Evolutionary conservation across 2,113 vertebrate species (phyloP), one percentile per base, ranked within the genome.

Genomic region (Upupa epops): DNA sequence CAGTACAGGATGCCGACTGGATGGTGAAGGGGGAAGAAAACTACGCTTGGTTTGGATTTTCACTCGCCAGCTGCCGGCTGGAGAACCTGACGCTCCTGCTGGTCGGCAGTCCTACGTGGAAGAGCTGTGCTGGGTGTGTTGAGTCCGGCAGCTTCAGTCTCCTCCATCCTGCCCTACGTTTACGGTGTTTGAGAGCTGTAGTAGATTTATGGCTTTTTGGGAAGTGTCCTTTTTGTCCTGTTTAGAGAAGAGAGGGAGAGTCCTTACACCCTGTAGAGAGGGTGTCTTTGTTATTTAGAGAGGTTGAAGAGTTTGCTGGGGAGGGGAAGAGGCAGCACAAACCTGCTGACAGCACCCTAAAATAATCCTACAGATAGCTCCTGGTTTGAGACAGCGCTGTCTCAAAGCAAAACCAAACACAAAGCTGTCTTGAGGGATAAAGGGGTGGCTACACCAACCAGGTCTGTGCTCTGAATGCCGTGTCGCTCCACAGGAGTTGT

Each of bases 21-120:
- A 93, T 70, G 82, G 96, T 96, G 59, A 45, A 75, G 9, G 98
- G 97, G 0, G 94, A 98, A 92, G 95, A 96, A 46, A 95, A 98
- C 90, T 98, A 97, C 17, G 76, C 96, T 58, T 98, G 98, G 98
- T 97, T 98, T 83, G 98, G 98, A 32, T 97, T 97, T 85, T 96
- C 97, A 13, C 97, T 98, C 54, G 94, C 87, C 25, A 88, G 96
- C 9, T 77, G 94, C 87, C 59, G 46, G 9, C 19, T 97, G 58
- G 61, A 92, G 59, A 95, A 96, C 3, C 2, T 36, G 31, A 97
- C 96, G 0, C n/a, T 98, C 37, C 88, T 98, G 74, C 48, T 98
- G 81, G 90, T 97, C 9, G 97, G 98, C 20, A 98, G 98, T 78
- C 98, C 98, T 1, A 96, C 97, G 1, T 98, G 97, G 97, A 97